Conservation (phyloP, 2,797 vertebrate species). For the Sphenopsis melanotis region DNA sequence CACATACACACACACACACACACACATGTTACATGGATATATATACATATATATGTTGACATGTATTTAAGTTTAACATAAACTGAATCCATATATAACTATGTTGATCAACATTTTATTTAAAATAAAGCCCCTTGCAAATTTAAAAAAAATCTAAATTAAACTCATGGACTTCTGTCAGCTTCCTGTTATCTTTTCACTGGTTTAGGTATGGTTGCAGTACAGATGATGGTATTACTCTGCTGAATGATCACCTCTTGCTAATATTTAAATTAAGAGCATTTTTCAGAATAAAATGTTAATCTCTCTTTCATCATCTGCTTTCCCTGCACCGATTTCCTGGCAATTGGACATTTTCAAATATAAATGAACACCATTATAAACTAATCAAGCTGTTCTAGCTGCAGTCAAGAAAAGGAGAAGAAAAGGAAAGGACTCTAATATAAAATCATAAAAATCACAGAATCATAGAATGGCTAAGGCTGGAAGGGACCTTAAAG, state of each 20-base stretch:
- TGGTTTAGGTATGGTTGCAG: not conserved
- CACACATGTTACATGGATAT: too few relatives aligned
- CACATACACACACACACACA: not conserved
- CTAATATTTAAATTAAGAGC: not conserved
- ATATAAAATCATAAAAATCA: not conserved
- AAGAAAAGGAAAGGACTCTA: not conserved
- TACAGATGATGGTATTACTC: not conserved
- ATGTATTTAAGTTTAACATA: not conserved
- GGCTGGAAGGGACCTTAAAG: not conserved
- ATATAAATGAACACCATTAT: constrained; percentile 6
- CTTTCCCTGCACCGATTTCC: not conserved
- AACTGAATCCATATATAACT: not conserved
- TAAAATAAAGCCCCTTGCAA: not conserved
- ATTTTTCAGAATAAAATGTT: constrained; percentile 24
- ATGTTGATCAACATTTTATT: not conserved
- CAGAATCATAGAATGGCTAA: not conserved
- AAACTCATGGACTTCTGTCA: not conserved
- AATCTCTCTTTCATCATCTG: not conserved
- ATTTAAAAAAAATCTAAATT: not conserved
- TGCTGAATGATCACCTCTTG: not conserved
- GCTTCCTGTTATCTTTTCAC: not conserved
- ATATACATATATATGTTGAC: not conserved
- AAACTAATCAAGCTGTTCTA: not conserved
- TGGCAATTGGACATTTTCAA: not conserved
- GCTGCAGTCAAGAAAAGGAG: not conserved